phyloP scores from a whole-genome alignment of 2,797 vertebrate species.

The Cryptoblepharus egeriae region DNA sequence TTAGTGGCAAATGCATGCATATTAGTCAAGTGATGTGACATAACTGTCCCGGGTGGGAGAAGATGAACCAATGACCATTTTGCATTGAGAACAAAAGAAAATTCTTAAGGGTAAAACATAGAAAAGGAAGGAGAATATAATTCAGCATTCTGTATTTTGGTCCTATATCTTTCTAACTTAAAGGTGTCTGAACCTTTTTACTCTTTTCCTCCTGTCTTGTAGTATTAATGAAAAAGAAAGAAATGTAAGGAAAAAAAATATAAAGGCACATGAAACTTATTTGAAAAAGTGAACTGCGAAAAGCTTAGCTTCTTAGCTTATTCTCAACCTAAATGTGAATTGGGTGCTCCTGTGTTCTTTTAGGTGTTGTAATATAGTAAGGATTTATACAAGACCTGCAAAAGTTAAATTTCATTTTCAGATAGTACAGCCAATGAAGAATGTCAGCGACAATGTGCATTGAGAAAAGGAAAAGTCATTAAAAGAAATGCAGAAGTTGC shows the following conservation, averaged over 20 bases:
- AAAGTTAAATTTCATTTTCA: conserved; percentile 37
- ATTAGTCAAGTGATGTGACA: conserved; percentile 84
- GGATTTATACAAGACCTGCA: conserved; percentile 25
- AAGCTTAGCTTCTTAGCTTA: background rate
- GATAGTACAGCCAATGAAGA: conserved; percentile 23
- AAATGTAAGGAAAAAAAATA: conserved; percentile 16
- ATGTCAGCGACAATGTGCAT: conserved; percentile 8
- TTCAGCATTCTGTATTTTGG: background rate
- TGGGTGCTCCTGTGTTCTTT: conserved; percentile 37
- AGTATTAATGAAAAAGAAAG: conserved; percentile 11
- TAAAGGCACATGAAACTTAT: conserved; percentile 10
- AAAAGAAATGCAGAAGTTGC: conserved; percentile 50
- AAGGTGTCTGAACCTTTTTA: conserved; percentile 40
- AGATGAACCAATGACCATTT: conserved; percentile 81
- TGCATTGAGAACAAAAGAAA: conserved; percentile 82
- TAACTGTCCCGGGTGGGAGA: conserved; percentile 76
- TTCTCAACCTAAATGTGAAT: conserved; percentile 38
- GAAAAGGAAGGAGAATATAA: conserved; percentile 31
- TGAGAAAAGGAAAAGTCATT: conserved; percentile 26
- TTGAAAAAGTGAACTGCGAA: conserved; percentile 9
- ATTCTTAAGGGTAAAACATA: conserved; percentile 56
- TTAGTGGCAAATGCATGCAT: conserved; percentile 82
- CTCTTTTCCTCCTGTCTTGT: conserved; percentile 19
- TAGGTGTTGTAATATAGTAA: background rate
- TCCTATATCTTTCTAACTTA: conserved; percentile 14